A percentile compares a stretch with the other conserved stretches of the same genome.
Conservation (phyloP, 1,140 invertebrate genomes). For the Ylistrum balloti region DNA sequence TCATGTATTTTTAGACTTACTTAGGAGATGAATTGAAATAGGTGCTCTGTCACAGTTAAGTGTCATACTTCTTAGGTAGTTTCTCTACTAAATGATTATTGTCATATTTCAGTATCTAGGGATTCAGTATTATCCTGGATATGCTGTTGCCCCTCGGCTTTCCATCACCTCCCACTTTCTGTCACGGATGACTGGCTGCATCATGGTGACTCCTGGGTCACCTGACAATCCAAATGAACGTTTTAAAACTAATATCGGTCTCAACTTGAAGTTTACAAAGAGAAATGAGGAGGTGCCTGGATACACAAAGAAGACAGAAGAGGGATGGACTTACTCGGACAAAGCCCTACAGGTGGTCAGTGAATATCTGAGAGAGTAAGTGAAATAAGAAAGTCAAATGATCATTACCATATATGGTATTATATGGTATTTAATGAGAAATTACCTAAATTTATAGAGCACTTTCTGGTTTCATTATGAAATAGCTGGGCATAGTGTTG, state of each 20-base stretch:
- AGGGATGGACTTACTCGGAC: conserved; percentile 91
- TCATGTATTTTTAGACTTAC: too few relatives aligned
- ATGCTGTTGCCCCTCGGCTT: conserved; percentile 83
- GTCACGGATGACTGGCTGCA: conserved; percentile 91
- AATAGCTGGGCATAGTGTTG: too few relatives aligned
- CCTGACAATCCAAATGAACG: conserved; percentile 73
- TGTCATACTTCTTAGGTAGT: too few relatives aligned
- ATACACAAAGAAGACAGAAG: conserved; percentile 88
- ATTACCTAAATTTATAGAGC: too few relatives aligned
- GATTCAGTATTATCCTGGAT: conserved; percentile 76
- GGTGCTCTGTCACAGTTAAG: too few relatives aligned
- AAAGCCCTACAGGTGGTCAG: conserved; percentile 88
- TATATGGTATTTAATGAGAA: too few relatives aligned
- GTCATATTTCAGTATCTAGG: not conserved
- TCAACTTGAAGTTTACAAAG: conserved; percentile 96
- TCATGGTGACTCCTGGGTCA: conserved; percentile 85
- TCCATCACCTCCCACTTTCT: conserved; percentile 88
- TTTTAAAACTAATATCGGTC: conserved; percentile 90
- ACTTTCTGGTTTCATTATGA: too few relatives aligned
- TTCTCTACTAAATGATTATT: too few relatives aligned
- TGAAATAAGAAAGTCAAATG: conserved; percentile 32
- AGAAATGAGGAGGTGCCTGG: conserved; percentile 88
- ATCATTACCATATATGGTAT: too few relatives aligned
- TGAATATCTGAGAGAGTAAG: conserved; percentile 86
- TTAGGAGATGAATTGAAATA: too few relatives aligned